Conservation (phyloP, 92 coral and sea anemone species). For the Heteractis magnifica region DNA sequence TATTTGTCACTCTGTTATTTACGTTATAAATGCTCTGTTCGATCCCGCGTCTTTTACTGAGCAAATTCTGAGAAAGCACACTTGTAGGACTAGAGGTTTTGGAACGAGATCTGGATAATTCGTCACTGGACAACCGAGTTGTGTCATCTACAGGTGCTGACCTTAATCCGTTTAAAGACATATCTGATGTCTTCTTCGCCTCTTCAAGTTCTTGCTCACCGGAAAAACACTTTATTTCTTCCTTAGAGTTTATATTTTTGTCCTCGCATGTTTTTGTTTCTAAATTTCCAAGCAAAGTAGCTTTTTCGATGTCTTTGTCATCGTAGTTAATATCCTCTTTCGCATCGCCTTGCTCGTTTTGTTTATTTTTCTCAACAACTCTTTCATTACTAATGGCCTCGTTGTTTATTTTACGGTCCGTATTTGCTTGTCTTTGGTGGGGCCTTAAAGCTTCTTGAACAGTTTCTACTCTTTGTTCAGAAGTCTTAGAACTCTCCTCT, state of each 20-base stretch:
- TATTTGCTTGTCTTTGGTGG: conserved; percentile 41
- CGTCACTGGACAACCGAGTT: not conserved
- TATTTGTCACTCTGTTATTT: not conserved
- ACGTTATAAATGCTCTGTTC: conserved; percentile 1
- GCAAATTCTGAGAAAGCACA: not conserved
- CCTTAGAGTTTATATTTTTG: not conserved
- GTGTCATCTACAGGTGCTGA: not conserved
- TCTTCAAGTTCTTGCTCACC: not conserved
- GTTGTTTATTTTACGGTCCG: conserved; percentile 21
- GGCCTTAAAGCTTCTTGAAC: conserved; percentile 9
- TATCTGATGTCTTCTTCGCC: conserved; percentile 4
- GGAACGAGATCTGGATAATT: not conserved
- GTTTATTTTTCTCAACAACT: conserved; percentile 29
- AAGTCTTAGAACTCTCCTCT: not conserved
- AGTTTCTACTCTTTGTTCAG: not conserved
- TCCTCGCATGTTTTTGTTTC: not conserved
- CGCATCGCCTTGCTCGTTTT: conserved; percentile 6
- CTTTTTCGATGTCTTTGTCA: not conserved
- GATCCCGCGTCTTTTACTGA: not conserved
- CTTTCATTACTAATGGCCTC: conserved; percentile 29
- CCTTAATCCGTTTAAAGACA: not conserved
- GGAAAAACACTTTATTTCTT: not conserved
- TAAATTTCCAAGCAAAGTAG: not conserved
- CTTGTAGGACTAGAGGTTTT: not conserved
- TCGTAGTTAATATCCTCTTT: conserved; percentile 7